phyloP scores from a whole-genome alignment of 2,888 invertebrate species.

The Xanthostigma xanthostigma region DNA sequence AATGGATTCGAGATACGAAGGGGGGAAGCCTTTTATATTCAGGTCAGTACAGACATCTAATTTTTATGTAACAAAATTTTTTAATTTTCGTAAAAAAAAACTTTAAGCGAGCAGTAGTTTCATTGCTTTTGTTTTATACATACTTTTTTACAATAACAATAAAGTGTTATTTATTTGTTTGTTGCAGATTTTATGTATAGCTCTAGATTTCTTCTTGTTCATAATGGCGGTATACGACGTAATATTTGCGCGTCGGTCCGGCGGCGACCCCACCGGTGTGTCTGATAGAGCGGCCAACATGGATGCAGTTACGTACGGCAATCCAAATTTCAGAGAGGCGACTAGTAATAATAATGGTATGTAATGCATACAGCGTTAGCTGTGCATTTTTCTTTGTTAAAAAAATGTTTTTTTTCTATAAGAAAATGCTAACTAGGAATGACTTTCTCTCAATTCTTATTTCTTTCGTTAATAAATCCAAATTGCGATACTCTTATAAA shows the following conservation, averaged over 20 bases:
- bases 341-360: conserved; percentile 28
- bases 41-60: too few relatives aligned
- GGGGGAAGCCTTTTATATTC: conserved; percentile 77
- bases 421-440: too few relatives aligned
- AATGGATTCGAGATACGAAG: conserved; percentile 60
- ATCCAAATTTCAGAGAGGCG: conserved; percentile 71
- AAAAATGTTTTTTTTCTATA: too few relatives aligned
- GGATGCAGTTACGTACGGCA: conserved; percentile 60
- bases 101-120: too few relatives aligned
- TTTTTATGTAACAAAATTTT: too few relatives aligned
- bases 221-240: conserved; percentile 70
- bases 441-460: too few relatives aligned
- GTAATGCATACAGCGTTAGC: neutral
- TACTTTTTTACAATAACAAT: too few relatives aligned
- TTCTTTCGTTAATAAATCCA: too few relatives aligned
- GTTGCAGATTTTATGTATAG: conserved; percentile 62
- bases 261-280: conserved; percentile 64
- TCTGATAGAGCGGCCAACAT: conserved; percentile 35
- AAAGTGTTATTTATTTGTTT: conserved; percentile 7
- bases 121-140: too few relatives aligned
- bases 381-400: neutral
- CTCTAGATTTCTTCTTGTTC: conserved; percentile 58
- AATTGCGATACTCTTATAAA: too few relatives aligned
- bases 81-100: too few relatives aligned
- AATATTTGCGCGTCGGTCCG: conserved; percentile 55